Conservation (phyloP, 2,797 vertebrate species). For the Eleutherodactylus coqui region DNA sequence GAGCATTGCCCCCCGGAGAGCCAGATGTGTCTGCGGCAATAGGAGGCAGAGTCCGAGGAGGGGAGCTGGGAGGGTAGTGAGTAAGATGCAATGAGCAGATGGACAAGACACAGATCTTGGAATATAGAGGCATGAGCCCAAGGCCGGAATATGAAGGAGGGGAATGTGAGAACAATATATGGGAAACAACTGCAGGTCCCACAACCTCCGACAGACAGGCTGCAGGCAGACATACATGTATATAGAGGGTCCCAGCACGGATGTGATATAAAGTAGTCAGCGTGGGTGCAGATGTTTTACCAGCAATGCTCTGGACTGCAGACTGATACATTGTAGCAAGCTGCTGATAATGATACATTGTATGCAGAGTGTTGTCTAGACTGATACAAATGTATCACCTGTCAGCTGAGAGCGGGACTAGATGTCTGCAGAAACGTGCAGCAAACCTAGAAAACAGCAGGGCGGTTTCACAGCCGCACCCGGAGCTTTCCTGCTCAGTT, state of each 20-base stretch:
- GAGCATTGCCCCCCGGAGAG: not conserved
- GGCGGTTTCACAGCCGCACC: no score
- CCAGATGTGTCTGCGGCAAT: conserved; percentile 27
- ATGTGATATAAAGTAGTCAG: not conserved
- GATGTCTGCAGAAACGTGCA: no score
- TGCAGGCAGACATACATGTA: no score
- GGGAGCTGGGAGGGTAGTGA: not conserved
- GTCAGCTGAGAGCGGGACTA: not conserved
- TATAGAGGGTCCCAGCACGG: no score
- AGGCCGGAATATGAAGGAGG: not conserved
- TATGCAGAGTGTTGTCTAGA: not conserved
- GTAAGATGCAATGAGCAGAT: not conserved
- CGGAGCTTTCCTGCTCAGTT: no score
- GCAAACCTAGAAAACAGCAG: no score
- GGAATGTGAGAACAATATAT: no score
- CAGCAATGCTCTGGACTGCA: no score
- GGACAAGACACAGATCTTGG: not conserved
- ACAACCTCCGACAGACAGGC: no score
- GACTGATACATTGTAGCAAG: not conserved
- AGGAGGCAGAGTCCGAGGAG: not conserved
- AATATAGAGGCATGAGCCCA: not conserved
- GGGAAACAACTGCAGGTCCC: no score
- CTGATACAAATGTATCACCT: no score
- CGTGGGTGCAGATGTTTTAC: not conserved
- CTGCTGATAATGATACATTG: not conserved